Evolutionary conservation across 2,888 invertebrate species (phyloP).

Genomic region (Hirtodrosophila duncani): DNA sequence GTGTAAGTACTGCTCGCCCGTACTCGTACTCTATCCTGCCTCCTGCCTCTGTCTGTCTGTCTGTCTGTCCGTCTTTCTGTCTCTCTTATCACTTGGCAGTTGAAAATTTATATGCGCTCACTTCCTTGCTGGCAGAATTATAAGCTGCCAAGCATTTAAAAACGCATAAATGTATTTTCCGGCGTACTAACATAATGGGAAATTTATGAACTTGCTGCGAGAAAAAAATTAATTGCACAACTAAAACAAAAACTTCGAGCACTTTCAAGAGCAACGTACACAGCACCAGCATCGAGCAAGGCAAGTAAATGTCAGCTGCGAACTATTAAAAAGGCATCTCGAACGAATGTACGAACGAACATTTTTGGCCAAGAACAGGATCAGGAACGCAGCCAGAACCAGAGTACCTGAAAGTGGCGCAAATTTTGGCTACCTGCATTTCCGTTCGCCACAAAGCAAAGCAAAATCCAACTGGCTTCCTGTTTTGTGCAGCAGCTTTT

Average conservation of each 20-base stretch:
- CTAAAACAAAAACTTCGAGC: slow-evolving; percentile 34
- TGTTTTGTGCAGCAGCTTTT: slow-evolving; percentile 40
- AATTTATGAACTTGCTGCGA: slow-evolving; percentile 54
- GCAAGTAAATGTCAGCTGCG: slow-evolving; percentile 52
- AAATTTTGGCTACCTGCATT: slow-evolving; percentile 53
- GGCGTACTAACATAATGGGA: slow-evolving; percentile 35
- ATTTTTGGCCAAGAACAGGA: too few relatives aligned
- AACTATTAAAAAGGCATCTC: slow-evolving; percentile 61
- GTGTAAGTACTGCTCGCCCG: slow-evolving; percentile 4
- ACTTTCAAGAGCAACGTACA: too few relatives aligned
- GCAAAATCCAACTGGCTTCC: slow-evolving; percentile 55
- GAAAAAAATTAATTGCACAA: slow-evolving; percentile 52
- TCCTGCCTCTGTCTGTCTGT: slow-evolving; percentile 1
- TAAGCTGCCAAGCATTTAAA: slow-evolving; percentile 50
- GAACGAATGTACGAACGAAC: too few relatives aligned
- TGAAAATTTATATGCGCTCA: slow-evolving; percentile 30
- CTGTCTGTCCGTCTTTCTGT: not conserved
- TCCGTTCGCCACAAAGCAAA: slow-evolving; percentile 53
- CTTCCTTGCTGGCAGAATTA: slow-evolving; percentile 28
- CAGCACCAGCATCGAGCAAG: slow-evolving; percentile 11
- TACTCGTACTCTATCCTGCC: not conserved
- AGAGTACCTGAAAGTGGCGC: slow-evolving; percentile 20
- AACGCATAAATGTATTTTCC: slow-evolving; percentile 65
- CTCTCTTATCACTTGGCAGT: slow-evolving; percentile 31
- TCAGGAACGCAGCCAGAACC: slow-evolving; percentile 8